Conservation (phyloP, 2,797 vertebrate genomes). For the Picus viridis region DNA sequence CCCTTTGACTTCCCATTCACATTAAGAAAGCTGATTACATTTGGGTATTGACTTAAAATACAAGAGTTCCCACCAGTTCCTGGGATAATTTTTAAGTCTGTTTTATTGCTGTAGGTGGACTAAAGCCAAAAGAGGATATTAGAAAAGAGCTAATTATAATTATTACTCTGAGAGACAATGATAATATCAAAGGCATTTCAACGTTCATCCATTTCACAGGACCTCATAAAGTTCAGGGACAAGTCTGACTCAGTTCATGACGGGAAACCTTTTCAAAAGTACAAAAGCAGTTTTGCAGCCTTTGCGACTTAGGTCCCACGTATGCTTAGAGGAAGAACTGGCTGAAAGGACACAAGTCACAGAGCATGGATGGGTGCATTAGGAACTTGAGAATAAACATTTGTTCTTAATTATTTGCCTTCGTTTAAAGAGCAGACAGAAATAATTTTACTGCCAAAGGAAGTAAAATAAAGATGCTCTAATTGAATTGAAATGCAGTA, state of each 20-base stretch:
- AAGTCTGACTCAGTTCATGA: background rate
- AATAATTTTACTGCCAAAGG: too few relatives aligned
- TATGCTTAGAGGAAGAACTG: background rate
- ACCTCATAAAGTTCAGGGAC: slow-evolving; percentile 35
- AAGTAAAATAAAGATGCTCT: too few relatives aligned
- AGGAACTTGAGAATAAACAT: background rate
- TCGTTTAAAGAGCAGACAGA: too few relatives aligned
- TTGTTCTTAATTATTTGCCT: background rate
- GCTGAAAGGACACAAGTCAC: background rate
- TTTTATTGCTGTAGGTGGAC: slow-evolving; percentile 47
- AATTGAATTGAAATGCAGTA: too few relatives aligned
- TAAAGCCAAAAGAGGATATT: slow-evolving; percentile 63
- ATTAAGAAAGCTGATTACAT: slow-evolving; percentile 34
- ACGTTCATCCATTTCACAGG: slow-evolving; percentile 32
- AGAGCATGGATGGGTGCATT: background rate
- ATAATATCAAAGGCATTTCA: slow-evolving; percentile 61
- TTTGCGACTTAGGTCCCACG: background rate
- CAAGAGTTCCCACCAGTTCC: slow-evolving; percentile 16
- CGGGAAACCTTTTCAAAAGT: background rate
- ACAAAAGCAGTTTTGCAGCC: background rate
- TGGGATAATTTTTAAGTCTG: slow-evolving; percentile 46
- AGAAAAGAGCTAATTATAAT: slow-evolving; percentile 63
- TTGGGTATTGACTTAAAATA: slow-evolving; percentile 58
- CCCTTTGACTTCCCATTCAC: slow-evolving; percentile 26
- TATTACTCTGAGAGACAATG: slow-evolving; percentile 46